Percentiles rank a stretch among this genome's conserved stretches.
Conservation (phyloP, 2,888 invertebrate species). For the Coleophora flavipennella region DNA sequence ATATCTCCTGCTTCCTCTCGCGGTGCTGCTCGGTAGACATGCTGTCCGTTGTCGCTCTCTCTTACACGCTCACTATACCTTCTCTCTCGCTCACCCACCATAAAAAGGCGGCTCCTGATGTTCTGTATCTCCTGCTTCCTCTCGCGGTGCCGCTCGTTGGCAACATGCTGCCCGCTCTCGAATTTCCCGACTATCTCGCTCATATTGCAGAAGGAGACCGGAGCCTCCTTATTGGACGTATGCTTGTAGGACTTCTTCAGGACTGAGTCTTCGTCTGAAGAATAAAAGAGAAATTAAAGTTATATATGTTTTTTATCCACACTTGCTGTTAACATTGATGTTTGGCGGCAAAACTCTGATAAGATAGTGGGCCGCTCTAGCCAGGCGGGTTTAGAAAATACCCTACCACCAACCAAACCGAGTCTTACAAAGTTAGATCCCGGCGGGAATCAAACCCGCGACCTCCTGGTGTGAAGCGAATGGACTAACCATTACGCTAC, state of each 20-base stretch:
- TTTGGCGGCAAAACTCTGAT: too few species aligned
- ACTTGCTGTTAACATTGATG: too few species aligned
- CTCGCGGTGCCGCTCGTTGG: constrained; percentile 81
- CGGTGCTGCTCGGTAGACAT: constrained; percentile 73
- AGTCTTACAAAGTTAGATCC: too few species aligned
- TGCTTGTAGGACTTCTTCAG: constrained; percentile 66
- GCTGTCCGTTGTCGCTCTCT: constrained; percentile 76
- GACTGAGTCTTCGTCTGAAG: constrained; percentile 73
- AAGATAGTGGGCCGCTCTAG: too few species aligned
- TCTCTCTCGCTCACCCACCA: constrained; percentile 62
- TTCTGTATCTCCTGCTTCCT: constrained; percentile 91
- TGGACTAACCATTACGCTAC: too few species aligned
- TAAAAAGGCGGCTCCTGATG: constrained; percentile 86
- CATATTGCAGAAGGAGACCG: constrained; percentile 86
- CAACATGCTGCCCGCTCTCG: constrained; percentile 76
- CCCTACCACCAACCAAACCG: too few species aligned
- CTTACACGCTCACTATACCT: too few species aligned
- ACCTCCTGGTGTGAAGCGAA: too few species aligned
- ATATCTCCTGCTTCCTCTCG: too few species aligned
- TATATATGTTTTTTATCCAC: constrained; percentile 13
- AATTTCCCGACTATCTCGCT: constrained; percentile 87
- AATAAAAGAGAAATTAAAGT: background rate
- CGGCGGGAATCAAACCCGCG: too few species aligned
- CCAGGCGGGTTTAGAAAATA: too few species aligned
- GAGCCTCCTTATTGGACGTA: constrained; percentile 77